Base-by-base conservation (phyloP, 2,888 invertebrate genomes). In the Diarsia rubi region DNA sequence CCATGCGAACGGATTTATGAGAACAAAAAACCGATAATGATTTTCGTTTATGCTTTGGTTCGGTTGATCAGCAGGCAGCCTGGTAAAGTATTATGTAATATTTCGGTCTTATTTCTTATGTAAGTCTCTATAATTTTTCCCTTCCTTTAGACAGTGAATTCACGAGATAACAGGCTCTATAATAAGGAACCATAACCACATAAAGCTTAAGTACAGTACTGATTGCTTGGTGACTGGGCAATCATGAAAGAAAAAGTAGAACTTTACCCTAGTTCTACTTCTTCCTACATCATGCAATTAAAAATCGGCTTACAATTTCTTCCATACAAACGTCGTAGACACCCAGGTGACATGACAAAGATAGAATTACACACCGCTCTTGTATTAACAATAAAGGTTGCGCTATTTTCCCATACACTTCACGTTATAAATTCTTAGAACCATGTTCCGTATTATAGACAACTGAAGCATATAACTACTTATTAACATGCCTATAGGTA, bases 1-100 rank as follows among this genome's bases (percentile, higher is more conserved):
- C 88, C 90, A 90, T 94, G 94, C 90, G 90, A 93, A 92, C 89
- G 86, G 86, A 86, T 86, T 87, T 83, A 76, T 83, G 73, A 83
- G 79, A 82, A 81, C 69, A 83, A 83, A 81, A 86, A 79, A 83
- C 70, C 71, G 77, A 80, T 86, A 85, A 86, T 86, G 79, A 85
- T 88, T 86, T 83, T 80, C 84, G 74, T 84, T 87, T 83, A 83
- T 81, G 52, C 80, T 84, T 79, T 86, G 78, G 84, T 86, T 78
- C 79, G 81, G 73, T 88, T 81, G 57, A 82, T 83, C 79, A 84
- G 82, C 75, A 63, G 31, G 44, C n/a, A 19, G 73, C 42, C 27
- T 83, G 78, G 72, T 85, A 85, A 76, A 81, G 86, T 83, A 82
- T 75, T 60, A 73, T 69, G 68, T 82, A 69, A 60, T 66, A 66